A percentile compares a stretch with the other conserved stretches of the same genome.
Evolutionary conservation across 2,113 vertebrate genomes (phyloP).

Genomic region (Echinops telfairi): DNA sequence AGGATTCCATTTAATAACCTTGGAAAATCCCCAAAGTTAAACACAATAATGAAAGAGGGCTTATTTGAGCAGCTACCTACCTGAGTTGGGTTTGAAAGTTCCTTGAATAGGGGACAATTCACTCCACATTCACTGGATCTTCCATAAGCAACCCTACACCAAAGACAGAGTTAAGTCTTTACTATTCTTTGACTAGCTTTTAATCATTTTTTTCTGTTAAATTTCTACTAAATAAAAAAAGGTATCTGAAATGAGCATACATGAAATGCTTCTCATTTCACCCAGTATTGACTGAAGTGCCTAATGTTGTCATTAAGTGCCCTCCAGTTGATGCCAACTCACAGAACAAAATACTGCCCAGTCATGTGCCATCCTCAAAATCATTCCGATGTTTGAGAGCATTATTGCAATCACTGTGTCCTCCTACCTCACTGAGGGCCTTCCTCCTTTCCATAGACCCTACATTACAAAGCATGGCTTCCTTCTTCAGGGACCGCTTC

Average conservation of each 20-base stretch:
- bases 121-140: neutral
- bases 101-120: neutral
- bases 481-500: neutral
- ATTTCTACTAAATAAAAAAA: constrained; percentile 39
- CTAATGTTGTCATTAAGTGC: neutral
- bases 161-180: neutral
- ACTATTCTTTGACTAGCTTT: neutral
- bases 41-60: neutral
- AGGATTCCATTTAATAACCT: constrained; percentile 64
- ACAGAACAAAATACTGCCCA: neutral
- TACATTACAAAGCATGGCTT: neutral
- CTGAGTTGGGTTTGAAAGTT: constrained; percentile 40
- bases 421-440: neutral
- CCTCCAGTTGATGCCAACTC: neutral
- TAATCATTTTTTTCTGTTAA: neutral
- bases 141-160: neutral
- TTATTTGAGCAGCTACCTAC: neutral
- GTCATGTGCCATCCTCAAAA: neutral
- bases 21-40: constrained; percentile 36
- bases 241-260: neutral
- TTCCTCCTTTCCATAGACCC: neutral
- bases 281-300: neutral
- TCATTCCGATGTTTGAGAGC: neutral
- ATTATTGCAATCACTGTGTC: neutral
- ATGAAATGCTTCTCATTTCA: constrained; percentile 53